These are phyloP conservation scores for Drosophila quadrilineata DNA, from an alignment of 1,140 invertebrate genomes.

Conservation along the genomic window DNA sequence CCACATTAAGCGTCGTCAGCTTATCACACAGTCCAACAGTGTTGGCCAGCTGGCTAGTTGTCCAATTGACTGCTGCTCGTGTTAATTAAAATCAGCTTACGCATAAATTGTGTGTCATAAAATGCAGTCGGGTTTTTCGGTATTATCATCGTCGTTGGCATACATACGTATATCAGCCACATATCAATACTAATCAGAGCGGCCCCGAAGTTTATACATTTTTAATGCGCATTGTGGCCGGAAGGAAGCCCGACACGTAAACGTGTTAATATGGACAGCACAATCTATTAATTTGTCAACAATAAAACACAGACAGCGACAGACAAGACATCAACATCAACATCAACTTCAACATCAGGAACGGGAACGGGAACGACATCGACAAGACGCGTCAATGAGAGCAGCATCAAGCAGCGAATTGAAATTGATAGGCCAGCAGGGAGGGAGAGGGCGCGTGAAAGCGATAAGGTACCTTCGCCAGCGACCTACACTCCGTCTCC, in stretches of 20 bases:
- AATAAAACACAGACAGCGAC: conserved; percentile 60
- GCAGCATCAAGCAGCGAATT: conserved; percentile 4
- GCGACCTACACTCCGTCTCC: no score
- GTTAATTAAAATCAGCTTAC: conserved; percentile 41
- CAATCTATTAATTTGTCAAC: conserved; percentile 79
- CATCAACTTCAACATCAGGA: background rate
- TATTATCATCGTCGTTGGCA: background rate
- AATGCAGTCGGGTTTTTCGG: conserved; percentile 59
- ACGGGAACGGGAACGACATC: conserved; percentile 14
- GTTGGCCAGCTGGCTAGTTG: conserved; percentile 1
- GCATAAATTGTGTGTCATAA: conserved; percentile 52
- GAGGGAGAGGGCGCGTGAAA: background rate
- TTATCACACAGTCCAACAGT: conserved; percentile 38
- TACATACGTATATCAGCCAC: no score
- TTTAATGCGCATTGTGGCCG: conserved; percentile 67
- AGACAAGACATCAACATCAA: conserved; percentile 5
- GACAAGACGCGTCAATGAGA: conserved; percentile 41
- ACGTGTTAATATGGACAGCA: conserved; percentile 78
- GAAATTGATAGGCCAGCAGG: background rate
- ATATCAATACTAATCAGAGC: conserved; percentile 69
- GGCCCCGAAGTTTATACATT: conserved; percentile 50
- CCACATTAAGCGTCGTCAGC: no score
- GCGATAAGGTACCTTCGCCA: conserved; percentile 28
- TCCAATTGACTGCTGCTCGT: conserved; percentile 18
- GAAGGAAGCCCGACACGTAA: conserved; percentile 75